These are phyloP conservation scores for Syngnathus scovelli DNA, from an alignment of 2,113 vertebrate species.

Conservation along the genomic window DNA sequence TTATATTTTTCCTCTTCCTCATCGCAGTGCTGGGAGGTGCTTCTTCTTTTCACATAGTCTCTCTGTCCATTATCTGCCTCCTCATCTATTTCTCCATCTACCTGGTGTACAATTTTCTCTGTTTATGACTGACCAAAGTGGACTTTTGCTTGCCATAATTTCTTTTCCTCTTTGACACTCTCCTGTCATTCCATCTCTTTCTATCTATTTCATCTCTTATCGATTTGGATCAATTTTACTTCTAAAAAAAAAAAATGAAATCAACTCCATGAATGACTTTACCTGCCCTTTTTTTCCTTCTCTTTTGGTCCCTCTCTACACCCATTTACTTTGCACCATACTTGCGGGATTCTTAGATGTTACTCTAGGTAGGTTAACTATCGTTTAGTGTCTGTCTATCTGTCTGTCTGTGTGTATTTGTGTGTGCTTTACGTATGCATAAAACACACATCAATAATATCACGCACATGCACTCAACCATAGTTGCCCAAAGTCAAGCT, in stretches of 20 bases:
- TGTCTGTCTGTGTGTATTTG: constrained; percentile 73
- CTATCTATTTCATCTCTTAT: constrained; percentile 57
- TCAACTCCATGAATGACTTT: constrained; percentile 60
- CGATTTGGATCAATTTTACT: constrained; percentile 68
- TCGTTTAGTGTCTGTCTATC: constrained; percentile 73
- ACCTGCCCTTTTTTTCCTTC: constrained; percentile 59
- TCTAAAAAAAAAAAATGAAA: constrained; percentile 41
- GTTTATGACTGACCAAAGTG: constrained; percentile 66
- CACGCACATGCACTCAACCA: background rate
- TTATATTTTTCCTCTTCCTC: constrained; percentile 79
- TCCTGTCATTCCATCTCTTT: constrained; percentile 42
- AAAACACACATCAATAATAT: constrained; percentile 68
- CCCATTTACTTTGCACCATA: constrained; percentile 71
- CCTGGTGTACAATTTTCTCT: constrained; percentile 74
- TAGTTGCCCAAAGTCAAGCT: background rate
- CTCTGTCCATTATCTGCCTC: constrained; percentile 74
- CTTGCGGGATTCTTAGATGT: constrained; percentile 73
- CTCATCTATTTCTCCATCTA: constrained; percentile 79
- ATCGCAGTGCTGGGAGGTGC: constrained; percentile 77
- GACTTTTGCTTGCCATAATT: constrained; percentile 44
- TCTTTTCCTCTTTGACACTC: constrained; percentile 36
- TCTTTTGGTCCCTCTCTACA: constrained; percentile 64
- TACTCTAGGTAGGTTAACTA: constrained; percentile 74
- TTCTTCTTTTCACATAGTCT: constrained; percentile 76
- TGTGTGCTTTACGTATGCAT: constrained; percentile 72